Evolutionary conservation across 2,888 invertebrate species (phyloP).

Genomic region (Subacronicta megacephala): DNA sequence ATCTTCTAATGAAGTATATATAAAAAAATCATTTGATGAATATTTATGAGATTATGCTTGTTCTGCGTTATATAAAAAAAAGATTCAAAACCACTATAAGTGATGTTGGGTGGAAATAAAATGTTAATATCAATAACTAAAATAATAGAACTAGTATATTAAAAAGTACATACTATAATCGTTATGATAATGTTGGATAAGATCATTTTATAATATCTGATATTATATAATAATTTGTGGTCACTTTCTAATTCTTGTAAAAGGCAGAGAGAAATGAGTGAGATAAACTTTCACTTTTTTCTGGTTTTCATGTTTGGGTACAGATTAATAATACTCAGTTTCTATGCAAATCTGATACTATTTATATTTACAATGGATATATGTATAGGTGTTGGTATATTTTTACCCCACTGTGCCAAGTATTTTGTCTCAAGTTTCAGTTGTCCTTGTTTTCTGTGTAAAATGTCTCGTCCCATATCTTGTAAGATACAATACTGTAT

Average conservation of each 20-base stretch:
- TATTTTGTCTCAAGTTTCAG: background rate
- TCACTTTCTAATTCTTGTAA: constrained; percentile 27
- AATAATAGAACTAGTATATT: too few relatives aligned
- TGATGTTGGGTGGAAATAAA: too few relatives aligned
- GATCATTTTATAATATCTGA: background rate
- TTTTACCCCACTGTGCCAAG: too few relatives aligned
- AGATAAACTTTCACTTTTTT: constrained; percentile 11
- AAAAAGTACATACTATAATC: too few relatives aligned
- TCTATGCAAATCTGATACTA: background rate
- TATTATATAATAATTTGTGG: constrained; percentile 1
- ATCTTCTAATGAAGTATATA: too few relatives aligned
- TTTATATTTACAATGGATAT: background rate
- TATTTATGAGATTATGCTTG: too few relatives aligned
- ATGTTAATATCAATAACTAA: too few relatives aligned
- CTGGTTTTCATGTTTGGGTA: background rate
- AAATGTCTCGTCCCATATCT: background rate
- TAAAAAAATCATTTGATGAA: background rate
- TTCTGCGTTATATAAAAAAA: too few relatives aligned
- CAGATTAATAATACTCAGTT: background rate
- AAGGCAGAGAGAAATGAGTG: background rate
- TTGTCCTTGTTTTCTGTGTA: background rate
- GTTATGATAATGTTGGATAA: too few relatives aligned
- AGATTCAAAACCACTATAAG: too few relatives aligned
- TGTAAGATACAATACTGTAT: too few relatives aligned
- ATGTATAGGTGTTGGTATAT: background rate